Conservation (phyloP, 2,113 vertebrate genomes). For the Natator depressus region DNA sequence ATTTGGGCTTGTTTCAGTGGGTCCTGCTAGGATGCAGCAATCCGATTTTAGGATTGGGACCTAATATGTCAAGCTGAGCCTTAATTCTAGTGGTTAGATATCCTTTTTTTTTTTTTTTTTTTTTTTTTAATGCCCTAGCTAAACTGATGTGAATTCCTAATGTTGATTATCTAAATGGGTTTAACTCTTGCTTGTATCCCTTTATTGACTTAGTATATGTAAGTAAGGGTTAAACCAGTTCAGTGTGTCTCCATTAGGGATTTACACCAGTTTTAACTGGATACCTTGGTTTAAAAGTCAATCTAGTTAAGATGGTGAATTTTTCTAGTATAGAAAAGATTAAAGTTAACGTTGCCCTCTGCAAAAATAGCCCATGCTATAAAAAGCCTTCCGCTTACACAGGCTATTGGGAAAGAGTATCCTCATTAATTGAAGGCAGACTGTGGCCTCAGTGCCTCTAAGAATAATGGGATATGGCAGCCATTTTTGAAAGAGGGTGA, state of each 20-base stretch:
- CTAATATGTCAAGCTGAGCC: not conserved
- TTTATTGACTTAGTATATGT: not conserved
- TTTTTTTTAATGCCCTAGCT: not conserved
- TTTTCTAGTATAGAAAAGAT: too few species aligned
- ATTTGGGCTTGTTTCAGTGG: not conserved
- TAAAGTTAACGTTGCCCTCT: too few species aligned
- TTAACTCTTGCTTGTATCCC: not conserved
- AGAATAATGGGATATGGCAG: too few species aligned
- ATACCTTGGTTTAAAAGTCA: too few species aligned
- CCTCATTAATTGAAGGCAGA: too few species aligned
- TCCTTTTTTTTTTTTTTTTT: not conserved
- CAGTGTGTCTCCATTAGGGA: not conserved
- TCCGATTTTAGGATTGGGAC: not conserved
- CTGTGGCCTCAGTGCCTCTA: too few species aligned
- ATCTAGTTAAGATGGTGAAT: too few species aligned
- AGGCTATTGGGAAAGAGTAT: too few species aligned
- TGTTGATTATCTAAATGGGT: not conserved
- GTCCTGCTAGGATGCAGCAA: not conserved
- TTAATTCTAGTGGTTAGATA: not conserved
- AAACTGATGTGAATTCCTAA: not conserved
- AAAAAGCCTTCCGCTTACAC: too few species aligned
- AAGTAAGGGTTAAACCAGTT: not conserved
- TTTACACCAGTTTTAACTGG: not conserved
- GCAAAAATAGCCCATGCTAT: too few species aligned
- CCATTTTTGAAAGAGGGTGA: too few species aligned